Percentiles rank a stretch among this genome's conserved stretches.
Evolutionary conservation across 2,888 invertebrate genomes (phyloP).

Genomic region (Smittia sp.): DNA sequence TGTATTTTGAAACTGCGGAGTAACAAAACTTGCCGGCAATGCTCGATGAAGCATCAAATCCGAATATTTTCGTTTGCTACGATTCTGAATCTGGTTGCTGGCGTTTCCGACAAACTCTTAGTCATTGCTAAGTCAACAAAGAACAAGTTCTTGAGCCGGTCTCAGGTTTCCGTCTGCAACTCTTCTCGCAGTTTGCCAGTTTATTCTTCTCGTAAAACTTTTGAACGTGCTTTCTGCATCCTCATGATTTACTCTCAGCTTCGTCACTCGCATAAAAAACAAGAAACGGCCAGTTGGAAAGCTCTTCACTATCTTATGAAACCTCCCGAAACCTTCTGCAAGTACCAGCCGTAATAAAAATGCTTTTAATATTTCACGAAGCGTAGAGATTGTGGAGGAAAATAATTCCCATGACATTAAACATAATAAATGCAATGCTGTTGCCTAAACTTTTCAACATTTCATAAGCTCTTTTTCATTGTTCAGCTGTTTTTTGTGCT

Average conservation of each 20-base stretch:
- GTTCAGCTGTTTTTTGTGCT: too few species aligned
- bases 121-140: too few species aligned
- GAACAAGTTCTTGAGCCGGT: background rate
- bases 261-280: background rate
- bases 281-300: too few species aligned
- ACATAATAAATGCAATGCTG: background rate
- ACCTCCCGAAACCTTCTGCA: too few species aligned
- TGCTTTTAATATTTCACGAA: slow-evolving; percentile 2
- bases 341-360: too few species aligned
- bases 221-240: background rate
- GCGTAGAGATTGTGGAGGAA: background rate
- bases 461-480: background rate
- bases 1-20: background rate
- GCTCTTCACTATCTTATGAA: too few species aligned
- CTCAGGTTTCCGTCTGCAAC: background rate
- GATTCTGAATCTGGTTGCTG: too few species aligned
- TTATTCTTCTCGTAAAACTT: background rate
- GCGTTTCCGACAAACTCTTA: background rate
- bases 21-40: background rate
- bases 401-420: background rate
- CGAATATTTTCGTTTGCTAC: slow-evolving; percentile 33
- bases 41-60: slow-evolving; percentile 32
- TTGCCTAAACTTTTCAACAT: background rate
- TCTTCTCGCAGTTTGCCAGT: background rate
- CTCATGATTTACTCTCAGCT: background rate